phyloP scores from a whole-genome alignment of 2,113 vertebrate species.

The Corapipo altera region DNA sequence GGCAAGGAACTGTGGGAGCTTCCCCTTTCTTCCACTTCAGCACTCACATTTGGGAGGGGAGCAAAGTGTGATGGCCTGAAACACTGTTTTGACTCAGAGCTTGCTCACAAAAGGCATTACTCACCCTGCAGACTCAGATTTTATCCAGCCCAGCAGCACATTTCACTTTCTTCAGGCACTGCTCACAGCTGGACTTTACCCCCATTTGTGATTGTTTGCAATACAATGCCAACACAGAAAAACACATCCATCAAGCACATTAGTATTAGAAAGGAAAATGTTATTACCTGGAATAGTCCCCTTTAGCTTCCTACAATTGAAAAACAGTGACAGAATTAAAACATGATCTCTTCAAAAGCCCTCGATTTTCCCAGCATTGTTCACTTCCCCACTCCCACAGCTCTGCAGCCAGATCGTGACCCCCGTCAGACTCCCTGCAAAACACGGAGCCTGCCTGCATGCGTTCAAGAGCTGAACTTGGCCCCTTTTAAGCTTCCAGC shows the following conservation, averaged over 20 bases:
- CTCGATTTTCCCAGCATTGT: constrained; percentile 64
- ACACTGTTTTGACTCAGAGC: constrained; percentile 8
- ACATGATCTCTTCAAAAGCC: constrained; percentile 19
- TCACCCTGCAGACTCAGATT: constrained; percentile 37
- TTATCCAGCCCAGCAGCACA: constrained; percentile 15
- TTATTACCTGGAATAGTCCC: constrained; percentile 92
- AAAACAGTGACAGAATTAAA: constrained; percentile 63
- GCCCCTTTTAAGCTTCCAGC: neutral
- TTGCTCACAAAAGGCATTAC: constrained; percentile 62
- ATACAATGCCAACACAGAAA: constrained; percentile 45
- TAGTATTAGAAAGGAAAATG: constrained; percentile 59
- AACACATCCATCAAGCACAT: constrained; percentile 46
- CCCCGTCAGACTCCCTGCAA: neutral
- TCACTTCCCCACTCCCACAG: constrained; percentile 45
- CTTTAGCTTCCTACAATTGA: constrained; percentile 90
- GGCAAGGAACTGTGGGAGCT: neutral
- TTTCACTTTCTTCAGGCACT: constrained; percentile 14
- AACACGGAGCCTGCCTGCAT: neutral
- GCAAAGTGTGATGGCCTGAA: neutral
- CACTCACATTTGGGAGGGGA: neutral
- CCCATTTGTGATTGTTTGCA: constrained; percentile 24
- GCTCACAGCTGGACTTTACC: neutral
- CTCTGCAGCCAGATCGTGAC: neutral
- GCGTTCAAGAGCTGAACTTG: neutral
- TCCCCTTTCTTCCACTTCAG: neutral